A percentile compares a stretch with the other conserved stretches of the same genome.
Conservation (phyloP, 2,113 vertebrate genomes). For the Callopanchax toddi region DNA sequence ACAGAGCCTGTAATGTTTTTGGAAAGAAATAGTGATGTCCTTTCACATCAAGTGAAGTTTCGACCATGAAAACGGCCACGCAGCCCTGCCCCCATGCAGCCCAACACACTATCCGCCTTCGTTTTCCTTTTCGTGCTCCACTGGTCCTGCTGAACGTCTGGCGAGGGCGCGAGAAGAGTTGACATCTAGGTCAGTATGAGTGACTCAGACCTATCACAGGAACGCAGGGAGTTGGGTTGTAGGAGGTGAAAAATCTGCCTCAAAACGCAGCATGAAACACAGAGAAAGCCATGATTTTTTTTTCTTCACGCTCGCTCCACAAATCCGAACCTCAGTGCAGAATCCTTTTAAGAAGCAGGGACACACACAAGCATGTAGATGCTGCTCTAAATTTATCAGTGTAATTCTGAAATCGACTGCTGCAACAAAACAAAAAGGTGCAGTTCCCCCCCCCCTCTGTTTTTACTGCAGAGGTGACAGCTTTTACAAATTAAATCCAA, state of each 20-base stretch:
- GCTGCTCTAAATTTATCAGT: conserved; percentile 27
- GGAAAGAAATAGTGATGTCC: conserved; percentile 64
- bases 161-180: conserved; percentile 21
- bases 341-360: conserved; percentile 17
- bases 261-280: conserved; percentile 4
- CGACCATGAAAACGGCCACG: conserved; percentile 34
- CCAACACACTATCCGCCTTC: not conserved
- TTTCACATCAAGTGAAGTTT: conserved; percentile 59
- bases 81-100: not conserved
- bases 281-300: not conserved
- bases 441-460: conserved; percentile 21
- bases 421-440: conserved; percentile 21
- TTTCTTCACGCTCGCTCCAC: not conserved
- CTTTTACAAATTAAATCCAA: conserved; percentile 46
- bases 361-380: not conserved
- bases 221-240: conserved; percentile 41
- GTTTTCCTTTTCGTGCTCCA: conserved; percentile 42
- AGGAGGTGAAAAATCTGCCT: conserved; percentile 51
- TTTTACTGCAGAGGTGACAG: conserved; percentile 22
- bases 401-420: not conserved
- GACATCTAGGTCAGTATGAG: conserved; percentile 66
- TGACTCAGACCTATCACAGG: conserved; percentile 63
- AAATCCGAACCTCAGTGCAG: conserved; percentile 12
- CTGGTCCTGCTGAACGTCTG: conserved; percentile 46
- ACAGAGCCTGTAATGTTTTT: conserved; percentile 50